Evolutionary conservation across 2,888 invertebrate genomes (phyloP), one percentile per base, ranked within the genome.

Genomic region (Agrochola macilenta): DNA sequence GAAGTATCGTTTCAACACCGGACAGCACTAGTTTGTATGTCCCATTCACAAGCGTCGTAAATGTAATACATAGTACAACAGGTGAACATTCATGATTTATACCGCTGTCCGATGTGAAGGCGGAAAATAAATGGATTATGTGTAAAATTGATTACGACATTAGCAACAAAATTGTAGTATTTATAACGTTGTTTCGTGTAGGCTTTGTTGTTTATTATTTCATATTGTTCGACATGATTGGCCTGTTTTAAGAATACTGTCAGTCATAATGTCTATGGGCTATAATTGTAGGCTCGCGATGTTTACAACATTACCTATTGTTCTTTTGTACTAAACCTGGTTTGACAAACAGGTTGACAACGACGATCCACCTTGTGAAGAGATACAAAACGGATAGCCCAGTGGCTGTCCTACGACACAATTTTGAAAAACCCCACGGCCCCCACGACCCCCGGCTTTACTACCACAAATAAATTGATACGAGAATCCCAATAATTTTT

Each of bases 61-160:
- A 86, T 86, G 79, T 79, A 79, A 78, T 85, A 77, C 83, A 85
- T 78, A 76, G 77, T 72, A 78, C 76, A 84, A 83, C 88, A 88
- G 88, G 84, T 88, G 88, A 82, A 81, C 78, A 85, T 83, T 88
- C 79, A 81, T 87, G 84, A 86, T 87, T 88, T 87, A 83, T 77
- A 76, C 69, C 57, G 75, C 77, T 76, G 84, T 80, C 85, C 68
- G 76, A 74, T 69, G 30, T 78, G 76, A 81, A 82, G 79, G 86
- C 85, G 77, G 82, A 84, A 84, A 84, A 86, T 86, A 75, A 84
- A 86, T 86, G 84, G 78, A 86, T 85, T 86, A 81, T 83, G 74
- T 84, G 86, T 78, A 81, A 81, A 83, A 86, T 85, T 86, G 78
- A 84, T 83, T 78, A 83, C 83, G 66, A 71, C 71, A 76, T 84